Base-by-base conservation (phyloP, 2,888 invertebrate genomes). In the Acanthosepion lycidas region DNA sequence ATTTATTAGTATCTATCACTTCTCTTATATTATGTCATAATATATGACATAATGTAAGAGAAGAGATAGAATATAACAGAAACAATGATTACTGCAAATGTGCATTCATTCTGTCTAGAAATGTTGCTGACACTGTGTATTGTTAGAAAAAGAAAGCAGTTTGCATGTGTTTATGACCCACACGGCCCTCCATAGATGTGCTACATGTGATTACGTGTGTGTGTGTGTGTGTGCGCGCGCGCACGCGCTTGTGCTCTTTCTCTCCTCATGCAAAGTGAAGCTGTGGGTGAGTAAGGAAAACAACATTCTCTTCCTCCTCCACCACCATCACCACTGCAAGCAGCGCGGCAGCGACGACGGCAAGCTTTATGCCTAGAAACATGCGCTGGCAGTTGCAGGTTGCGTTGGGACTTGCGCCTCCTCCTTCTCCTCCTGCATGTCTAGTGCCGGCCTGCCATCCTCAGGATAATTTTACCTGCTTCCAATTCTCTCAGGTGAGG, bases 401-500 rank as follows among this genome's bases (percentile, higher is more conserved):
- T 92, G 92, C 33, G 92, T 92, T 23, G 92, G 92, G 92, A 51
- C 92, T 92, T 92, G 92, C 92, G 49, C 92, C 78, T 78, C 78
- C 78, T 78, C 78, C 78, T 78, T 78, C n/a, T 78, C n/a, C 78
- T n/a, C 78, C 78, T 78, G 78, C 92, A 92, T 49, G 92, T 92
- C 92, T 92, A 92, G 51, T 51, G 92, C 51, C 92, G 28, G 92
- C 92, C 92, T 51, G 92, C 51, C 92, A 92, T 92, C 92, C 51
- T 92, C 92, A 92, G 92, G 92, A 92, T 92, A 92, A 92, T 49
- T 92, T 92, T 92, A 92, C 92, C 92, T 92, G 92, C 92, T 92
- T 92, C 92, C 92, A 92, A 92, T 49, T 49, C 28, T 51, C 92
- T 92, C 92, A 92, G 92, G 92, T 92, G 51, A 51, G 92, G 26